Evolutionary conservation across 2,797 vertebrate species (phyloP).

Genomic region (Hybognathus amarus): DNA sequence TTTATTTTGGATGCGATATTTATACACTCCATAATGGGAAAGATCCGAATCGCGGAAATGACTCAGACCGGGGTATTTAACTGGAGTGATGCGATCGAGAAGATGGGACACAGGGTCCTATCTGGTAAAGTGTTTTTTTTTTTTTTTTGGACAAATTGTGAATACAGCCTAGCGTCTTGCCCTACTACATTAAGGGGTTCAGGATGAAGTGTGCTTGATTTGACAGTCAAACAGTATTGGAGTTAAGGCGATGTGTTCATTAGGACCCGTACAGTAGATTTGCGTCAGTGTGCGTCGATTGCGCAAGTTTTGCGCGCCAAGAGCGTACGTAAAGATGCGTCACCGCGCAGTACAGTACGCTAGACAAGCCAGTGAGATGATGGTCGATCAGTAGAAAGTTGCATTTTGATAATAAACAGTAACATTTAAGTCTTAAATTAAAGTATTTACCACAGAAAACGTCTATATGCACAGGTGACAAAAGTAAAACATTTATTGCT

Average conservation of each 20-base stretch:
- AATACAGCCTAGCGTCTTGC: neutral
- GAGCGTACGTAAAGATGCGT: constrained; percentile 26
- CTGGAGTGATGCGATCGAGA: constrained; percentile 44
- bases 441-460: neutral
- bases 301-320: constrained; percentile 47
- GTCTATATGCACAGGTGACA: neutral
- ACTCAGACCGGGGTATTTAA: constrained; percentile 54
- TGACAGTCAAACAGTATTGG: neutral
- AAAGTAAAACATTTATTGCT: constrained; percentile 49
- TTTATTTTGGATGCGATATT: no score
- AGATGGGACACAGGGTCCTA: neutral
- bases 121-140: neutral
- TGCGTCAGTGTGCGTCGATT: constrained; percentile 54
- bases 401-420: constrained; percentile 4
- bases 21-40: neutral
- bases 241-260: constrained; percentile 14
- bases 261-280: constrained; percentile 9
- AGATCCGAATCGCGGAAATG: constrained; percentile 35
- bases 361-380: neutral
- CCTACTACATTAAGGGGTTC: neutral
- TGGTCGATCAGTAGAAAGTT: neutral
- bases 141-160: neutral
- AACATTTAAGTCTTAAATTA: neutral
- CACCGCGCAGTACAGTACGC: neutral
- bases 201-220: neutral